A percentile compares a stretch with the other conserved stretches of the same genome.
These are phyloP conservation scores for Mormyrus proboscirostris DNA, from an alignment of 2,797 vertebrate species.

Conservation along the genomic window DNA sequence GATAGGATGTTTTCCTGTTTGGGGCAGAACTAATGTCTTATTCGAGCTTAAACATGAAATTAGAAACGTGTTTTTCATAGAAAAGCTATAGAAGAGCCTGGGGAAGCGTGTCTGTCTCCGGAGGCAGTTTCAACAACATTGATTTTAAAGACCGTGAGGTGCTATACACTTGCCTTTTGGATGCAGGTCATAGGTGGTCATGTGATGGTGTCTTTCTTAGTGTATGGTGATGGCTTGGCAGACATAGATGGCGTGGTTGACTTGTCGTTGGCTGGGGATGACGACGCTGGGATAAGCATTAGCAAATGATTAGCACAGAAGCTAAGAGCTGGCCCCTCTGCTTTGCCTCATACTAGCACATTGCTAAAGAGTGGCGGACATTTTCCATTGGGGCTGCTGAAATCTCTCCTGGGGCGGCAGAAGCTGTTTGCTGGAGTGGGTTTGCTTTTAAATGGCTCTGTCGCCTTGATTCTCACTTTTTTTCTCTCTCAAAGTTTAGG, in stretches of 20 bases:
- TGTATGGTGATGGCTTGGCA: not conserved
- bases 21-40: not conserved
- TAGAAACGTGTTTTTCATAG: not conserved
- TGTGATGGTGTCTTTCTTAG: not conserved
- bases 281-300: not conserved
- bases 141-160: not conserved
- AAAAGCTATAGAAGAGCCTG: not conserved
- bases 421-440: not conserved
- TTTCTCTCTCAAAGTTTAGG: not conserved
- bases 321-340: conserved; percentile 17
- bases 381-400: conserved; percentile 2
- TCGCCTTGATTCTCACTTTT: not conserved
- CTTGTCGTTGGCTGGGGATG: not conserved
- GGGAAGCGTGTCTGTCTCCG: not conserved
- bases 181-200: not conserved
- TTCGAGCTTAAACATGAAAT: not conserved
- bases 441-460: not conserved
- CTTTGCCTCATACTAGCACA: not conserved
- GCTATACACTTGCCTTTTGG: not conserved
- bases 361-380: not conserved
- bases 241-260: not conserved
- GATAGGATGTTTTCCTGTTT: not conserved
- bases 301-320: not conserved
- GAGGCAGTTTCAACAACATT: not conserved
- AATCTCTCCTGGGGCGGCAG: not conserved